These are phyloP conservation scores for Yponomeuta evonymella DNA, from an alignment of 2,888 invertebrate genomes.

Conservation along the genomic window DNA sequence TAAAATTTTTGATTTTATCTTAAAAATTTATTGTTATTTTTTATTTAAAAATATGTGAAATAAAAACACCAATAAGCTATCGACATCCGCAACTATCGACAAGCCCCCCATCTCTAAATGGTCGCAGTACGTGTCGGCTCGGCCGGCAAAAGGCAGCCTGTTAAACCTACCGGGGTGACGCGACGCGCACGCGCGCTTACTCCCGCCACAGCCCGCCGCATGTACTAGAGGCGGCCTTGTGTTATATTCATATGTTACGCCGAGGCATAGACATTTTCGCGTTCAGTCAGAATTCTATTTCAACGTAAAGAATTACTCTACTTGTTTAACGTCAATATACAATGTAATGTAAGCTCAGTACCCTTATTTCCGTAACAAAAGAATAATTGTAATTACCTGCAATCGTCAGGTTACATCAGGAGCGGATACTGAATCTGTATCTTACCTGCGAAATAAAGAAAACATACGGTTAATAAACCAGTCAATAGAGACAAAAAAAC, in stretches of 20 bases:
- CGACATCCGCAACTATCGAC: constrained; percentile 12
- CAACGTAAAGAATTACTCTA: no score
- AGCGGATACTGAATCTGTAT: not conserved
- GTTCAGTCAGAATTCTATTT: no score
- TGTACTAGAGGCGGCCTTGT: not conserved
- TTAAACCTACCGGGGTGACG: constrained; percentile 14
- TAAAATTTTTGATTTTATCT: no score
- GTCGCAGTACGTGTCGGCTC: constrained; percentile 8
- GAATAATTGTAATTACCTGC: not conserved
- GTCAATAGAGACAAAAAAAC: not conserved
- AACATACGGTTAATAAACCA: not conserved
- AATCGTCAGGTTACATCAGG: not conserved
- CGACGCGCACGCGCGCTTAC: constrained; percentile 15
- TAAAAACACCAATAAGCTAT: not conserved
- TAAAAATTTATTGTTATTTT: no score
- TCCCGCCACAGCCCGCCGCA: constrained; percentile 1
- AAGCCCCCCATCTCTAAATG: not conserved
- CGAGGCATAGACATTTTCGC: no score
- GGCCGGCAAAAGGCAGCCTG: constrained; percentile 18
- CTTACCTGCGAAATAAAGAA: constrained; percentile 10
- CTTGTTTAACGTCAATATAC: no score
- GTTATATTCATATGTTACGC: no score
- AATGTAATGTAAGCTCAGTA: no score
- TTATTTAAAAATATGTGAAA: no score
- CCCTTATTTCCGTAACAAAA: no score